Evolutionary conservation across 2,797 vertebrate genomes (phyloP), one percentile per base, ranked within the genome.

Genomic region (Etheostoma nigrum): DNA sequence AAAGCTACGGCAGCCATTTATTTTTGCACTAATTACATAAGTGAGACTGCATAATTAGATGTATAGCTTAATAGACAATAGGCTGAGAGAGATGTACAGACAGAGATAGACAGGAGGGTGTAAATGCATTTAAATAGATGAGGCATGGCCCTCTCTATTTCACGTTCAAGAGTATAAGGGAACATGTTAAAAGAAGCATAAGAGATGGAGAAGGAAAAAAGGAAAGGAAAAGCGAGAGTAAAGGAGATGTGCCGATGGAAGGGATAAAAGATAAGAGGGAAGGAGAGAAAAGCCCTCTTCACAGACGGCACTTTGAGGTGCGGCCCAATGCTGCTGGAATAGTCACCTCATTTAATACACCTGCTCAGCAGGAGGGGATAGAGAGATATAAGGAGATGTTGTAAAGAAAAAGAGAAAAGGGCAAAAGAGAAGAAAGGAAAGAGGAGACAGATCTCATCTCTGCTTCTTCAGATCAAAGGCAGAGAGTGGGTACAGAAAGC

Each of bases 41-140:
- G 92, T 92, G 88, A 93, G 93, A 92, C 93, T 91, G 92, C 85
- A 90, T 92, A 94, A 95, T 94, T 94, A 92, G 92, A 92, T 79
- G 33, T 93, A 94, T 90, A 92, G 90, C 91, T 92, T 91, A 94
- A 93, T 76, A 94, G 89, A 93, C 90, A 90, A 91, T 80, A 83
- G 77, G 86, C 76, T 67, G 78, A 78, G 84, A 65, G 79, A 91
- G 87, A 90, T 77, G 78, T 73, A 61, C 72, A 57, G 36, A 69
- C 64, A 70, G 71, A 88, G 82, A 92, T 81, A 89, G 88, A 88
- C 82, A 44, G 71, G 79, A 85, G 84, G 86, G 81, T 84, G 86
- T 78, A 72, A 82, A 83, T 79, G 78, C 76, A 88, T 83, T 78
- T 54, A 72, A 83, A 90, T 74, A 81, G 86, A 87, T 78, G 66